phyloP scores from a whole-genome alignment of 2,113 vertebrate species.

The Brevimyrus niger region DNA sequence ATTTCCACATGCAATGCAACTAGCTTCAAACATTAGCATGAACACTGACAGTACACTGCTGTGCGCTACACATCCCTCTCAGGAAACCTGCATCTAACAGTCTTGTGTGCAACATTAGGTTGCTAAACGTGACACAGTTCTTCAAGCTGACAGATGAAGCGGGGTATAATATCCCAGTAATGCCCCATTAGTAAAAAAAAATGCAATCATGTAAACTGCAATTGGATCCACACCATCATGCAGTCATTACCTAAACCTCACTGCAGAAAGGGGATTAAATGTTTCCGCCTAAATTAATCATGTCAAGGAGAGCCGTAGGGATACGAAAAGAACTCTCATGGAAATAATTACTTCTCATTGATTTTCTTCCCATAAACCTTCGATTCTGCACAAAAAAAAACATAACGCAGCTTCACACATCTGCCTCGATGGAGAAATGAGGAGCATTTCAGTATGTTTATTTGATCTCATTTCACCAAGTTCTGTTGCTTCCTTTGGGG shows the following conservation, averaged over 20 bases:
- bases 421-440: neutral
- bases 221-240: slow-evolving; percentile 21
- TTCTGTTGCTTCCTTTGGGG: neutral
- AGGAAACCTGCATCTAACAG: neutral
- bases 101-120: neutral
- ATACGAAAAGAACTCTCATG: slow-evolving; percentile 38
- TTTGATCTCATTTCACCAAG: slow-evolving; percentile 21
- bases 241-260: slow-evolving; percentile 46
- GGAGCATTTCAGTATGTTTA: slow-evolving; percentile 37
- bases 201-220: slow-evolving; percentile 37
- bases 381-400: slow-evolving; percentile 12
- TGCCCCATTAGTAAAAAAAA: slow-evolving; percentile 35
- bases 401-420: neutral
- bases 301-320: slow-evolving; percentile 29
- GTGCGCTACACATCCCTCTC: neutral
- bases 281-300: slow-evolving; percentile 52
- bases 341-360: slow-evolving; percentile 51
- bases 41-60: neutral
- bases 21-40: neutral
- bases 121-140: neutral
- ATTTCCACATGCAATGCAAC: neutral
- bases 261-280: slow-evolving; percentile 44
- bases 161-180: slow-evolving; percentile 4
- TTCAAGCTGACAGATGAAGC: neutral
- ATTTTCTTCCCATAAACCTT: slow-evolving; percentile 24